These are phyloP conservation scores for Chaetodon auriga DNA, from an alignment of 2,113 vertebrate species.

Conservation along the genomic window DNA sequence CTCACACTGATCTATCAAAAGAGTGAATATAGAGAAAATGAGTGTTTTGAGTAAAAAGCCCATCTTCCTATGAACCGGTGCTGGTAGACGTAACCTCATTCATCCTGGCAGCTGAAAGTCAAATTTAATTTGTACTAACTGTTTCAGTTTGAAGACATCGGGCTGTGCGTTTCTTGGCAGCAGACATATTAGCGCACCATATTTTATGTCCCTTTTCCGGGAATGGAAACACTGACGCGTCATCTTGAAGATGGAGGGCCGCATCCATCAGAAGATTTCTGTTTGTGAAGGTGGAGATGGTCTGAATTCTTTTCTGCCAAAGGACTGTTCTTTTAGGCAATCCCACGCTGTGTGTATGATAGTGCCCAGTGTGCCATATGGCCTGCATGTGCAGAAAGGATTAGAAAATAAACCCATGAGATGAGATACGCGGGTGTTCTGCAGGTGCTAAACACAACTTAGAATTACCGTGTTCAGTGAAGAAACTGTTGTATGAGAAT, in stretches of 20 bases:
- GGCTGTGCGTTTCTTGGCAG: conserved; percentile 7
- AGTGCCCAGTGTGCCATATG: conserved; percentile 4
- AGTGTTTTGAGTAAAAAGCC: background rate
- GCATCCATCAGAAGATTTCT: conserved; percentile 13
- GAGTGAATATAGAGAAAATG: background rate
- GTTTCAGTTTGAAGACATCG: conserved; percentile 15
- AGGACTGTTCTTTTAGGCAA: conserved; percentile 12
- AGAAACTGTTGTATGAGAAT: background rate
- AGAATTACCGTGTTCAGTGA: background rate
- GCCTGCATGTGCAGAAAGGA: background rate
- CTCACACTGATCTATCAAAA: background rate
- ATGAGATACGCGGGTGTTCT: background rate
- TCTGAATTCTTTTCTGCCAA: conserved; percentile 23
- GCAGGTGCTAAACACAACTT: background rate
- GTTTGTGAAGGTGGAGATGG: conserved; percentile 18
- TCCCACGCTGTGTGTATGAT: conserved; percentile 13
- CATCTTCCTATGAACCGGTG: conserved; percentile 1
- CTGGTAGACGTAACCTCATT: background rate
- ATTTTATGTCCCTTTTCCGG: conserved; percentile 20
- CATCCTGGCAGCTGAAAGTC: background rate
- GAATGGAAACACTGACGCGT: conserved; percentile 25
- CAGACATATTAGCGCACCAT: background rate
- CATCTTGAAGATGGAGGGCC: conserved; percentile 36
- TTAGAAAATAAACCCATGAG: background rate
- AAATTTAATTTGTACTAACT: background rate